A percentile compares a stretch with the other conserved stretches of the same genome.
Conservation (phyloP, 2,797 vertebrate species). For the Chiroxiphia lanceolata region DNA sequence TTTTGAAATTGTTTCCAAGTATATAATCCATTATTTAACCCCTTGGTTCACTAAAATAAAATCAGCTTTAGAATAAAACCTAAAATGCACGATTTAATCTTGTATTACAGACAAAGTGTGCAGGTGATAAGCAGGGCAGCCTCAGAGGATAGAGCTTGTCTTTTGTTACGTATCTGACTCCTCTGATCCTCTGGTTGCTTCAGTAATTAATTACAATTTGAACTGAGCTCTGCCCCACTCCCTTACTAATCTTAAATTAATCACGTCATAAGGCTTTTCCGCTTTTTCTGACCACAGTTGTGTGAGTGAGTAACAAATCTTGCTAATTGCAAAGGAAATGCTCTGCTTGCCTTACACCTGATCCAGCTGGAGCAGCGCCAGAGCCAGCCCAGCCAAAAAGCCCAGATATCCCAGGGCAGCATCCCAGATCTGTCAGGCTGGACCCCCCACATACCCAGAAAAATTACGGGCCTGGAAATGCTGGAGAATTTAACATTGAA, state of each 20-base stretch:
- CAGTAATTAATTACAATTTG: constrained; percentile 54
- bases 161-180: neutral
- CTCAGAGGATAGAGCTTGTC: neutral
- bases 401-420: neutral
- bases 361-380: neutral
- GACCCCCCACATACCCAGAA: neutral
- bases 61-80: neutral
- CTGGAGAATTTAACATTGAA: neutral
- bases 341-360: neutral
- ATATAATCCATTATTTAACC: constrained; percentile 5
- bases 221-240: constrained; percentile 28
- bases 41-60: neutral
- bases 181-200: neutral
- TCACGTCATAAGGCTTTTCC: neutral
- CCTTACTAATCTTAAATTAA: constrained; percentile 47
- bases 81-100: neutral
- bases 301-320: neutral
- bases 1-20: constrained; percentile 17
- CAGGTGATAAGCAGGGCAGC: neutral
- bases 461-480: fast-evolving
- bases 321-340: constrained; percentile 19
- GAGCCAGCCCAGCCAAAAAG: neutral
- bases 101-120: neutral
- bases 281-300: neutral
- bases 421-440: neutral